phyloP scores from a whole-genome alignment of 2,113 vertebrate species.

The Dicaeum eximium region DNA sequence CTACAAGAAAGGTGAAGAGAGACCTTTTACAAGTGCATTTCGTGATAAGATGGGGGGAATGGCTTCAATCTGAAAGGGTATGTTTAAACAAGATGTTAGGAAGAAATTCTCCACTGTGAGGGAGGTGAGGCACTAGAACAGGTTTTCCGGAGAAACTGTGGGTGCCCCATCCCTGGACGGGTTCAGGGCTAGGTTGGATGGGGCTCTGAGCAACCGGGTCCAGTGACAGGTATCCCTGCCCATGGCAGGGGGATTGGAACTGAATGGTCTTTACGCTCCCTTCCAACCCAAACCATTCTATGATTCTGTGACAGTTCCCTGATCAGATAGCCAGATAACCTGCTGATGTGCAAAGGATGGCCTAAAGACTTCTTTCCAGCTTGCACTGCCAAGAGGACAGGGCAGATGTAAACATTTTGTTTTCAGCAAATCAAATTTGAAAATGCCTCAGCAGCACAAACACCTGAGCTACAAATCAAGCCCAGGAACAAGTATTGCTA shows the following conservation, averaged over 20 bases:
- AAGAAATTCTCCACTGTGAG: neutral
- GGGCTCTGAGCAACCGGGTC: neutral
- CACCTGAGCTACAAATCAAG: neutral
- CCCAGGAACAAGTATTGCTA: neutral
- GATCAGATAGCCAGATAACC: neutral
- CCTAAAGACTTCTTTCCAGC: neutral
- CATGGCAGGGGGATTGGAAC: neutral
- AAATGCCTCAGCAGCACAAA: neutral
- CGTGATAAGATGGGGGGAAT: neutral
- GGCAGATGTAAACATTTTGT: neutral
- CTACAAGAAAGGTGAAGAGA: neutral
- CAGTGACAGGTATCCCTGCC: neutral
- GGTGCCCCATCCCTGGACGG: neutral
- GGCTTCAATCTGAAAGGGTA: neutral
- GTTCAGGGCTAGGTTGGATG: neutral
- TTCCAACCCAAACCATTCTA: neutral
- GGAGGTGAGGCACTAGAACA: neutral
- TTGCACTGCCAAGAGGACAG: neutral
- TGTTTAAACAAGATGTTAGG: neutral
- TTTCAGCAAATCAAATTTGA: neutral
- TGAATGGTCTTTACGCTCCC: neutral
- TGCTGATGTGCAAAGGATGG: neutral
- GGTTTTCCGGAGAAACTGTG: neutral
- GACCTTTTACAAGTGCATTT: neutral
- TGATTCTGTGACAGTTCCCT: neutral